phyloP scores from a whole-genome alignment of 2,888 invertebrate species.

The Tetragnatha montana region DNA sequence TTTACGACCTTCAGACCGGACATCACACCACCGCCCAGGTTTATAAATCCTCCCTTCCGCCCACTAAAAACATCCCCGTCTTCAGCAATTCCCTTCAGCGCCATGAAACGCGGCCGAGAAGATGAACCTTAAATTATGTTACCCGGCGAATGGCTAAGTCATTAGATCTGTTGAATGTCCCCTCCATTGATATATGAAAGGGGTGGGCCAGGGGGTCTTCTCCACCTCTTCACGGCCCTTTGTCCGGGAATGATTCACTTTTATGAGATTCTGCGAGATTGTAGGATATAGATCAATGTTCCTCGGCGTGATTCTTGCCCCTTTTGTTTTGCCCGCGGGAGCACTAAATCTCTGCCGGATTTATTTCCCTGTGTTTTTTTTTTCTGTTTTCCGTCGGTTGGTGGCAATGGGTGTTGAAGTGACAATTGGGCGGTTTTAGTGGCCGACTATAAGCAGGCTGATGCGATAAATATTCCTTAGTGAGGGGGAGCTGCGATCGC shows the following conservation, averaged over 20 bases:
- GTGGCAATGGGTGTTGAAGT: constrained; percentile 8
- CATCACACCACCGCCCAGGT: background rate
- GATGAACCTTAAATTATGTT: constrained; percentile 31
- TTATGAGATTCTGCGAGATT: constrained; percentile 61
- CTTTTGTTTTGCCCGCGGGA: constrained; percentile 53
- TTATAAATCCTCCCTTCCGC: background rate
- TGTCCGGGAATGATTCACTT: constrained; percentile 64
- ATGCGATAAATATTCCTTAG: constrained; percentile 14
- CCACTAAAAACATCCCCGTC: background rate
- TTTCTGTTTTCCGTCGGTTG: background rate
- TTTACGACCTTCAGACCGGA: no score
- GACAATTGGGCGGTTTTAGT: constrained; percentile 30
- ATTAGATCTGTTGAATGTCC: constrained; percentile 35
- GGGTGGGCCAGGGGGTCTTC: constrained; percentile 36
- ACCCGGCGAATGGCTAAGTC: constrained; percentile 21
- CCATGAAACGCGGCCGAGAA: background rate
- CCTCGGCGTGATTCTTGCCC: constrained; percentile 4
- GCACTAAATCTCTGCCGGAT: constrained; percentile 49
- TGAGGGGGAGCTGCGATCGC: background rate
- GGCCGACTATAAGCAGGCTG: constrained; percentile 10
- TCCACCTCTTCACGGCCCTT: constrained; percentile 49
- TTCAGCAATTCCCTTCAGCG: constrained; percentile 3
- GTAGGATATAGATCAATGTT: constrained; percentile 56
- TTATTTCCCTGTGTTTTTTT: constrained; percentile 38
- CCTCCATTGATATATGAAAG: constrained; percentile 31